Percentiles rank a stretch among this genome's conserved stretches.
These are phyloP conservation scores for Netelia melanura DNA, from an alignment of 2,888 invertebrate species.

Conservation along the genomic window DNA sequence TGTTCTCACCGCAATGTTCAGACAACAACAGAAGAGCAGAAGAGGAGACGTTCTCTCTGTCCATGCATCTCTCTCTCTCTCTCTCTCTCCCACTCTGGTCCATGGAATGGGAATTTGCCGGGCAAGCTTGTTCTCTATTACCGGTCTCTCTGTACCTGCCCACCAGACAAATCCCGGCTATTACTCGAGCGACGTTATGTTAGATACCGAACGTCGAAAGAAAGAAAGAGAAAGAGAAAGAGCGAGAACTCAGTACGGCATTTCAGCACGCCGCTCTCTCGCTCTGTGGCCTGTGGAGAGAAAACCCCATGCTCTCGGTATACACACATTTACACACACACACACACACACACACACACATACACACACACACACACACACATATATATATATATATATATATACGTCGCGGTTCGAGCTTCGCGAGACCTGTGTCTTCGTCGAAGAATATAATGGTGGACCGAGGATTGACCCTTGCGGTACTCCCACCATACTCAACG, in stretches of 20 bases:
- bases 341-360: not conserved
- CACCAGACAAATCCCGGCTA: constrained; percentile 77
- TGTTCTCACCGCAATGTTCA: constrained; percentile 53
- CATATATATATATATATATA: constrained; percentile 6
- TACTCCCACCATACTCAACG: constrained; percentile 81
- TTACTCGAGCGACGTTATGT: constrained; percentile 73
- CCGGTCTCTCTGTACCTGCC: constrained; percentile 74
- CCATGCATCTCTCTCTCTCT: constrained; percentile 30
- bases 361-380: not conserved
- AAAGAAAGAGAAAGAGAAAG: constrained; percentile 29
- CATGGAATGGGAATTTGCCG: constrained; percentile 62
- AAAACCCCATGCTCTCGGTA: constrained; percentile 22
- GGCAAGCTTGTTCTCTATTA: constrained; percentile 70
- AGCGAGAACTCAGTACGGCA: constrained; percentile 45
- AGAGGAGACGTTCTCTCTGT: constrained; percentile 17
- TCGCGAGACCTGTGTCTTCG: constrained; percentile 68
- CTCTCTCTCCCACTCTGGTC: constrained; percentile 27
- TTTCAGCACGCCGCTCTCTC: constrained; percentile 62
- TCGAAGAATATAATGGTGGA: constrained; percentile 80
- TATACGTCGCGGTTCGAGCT: constrained; percentile 22
- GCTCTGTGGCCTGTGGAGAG: constrained; percentile 45
- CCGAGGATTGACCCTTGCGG: constrained; percentile 84
- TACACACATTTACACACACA: not conserved
- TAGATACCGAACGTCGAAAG: constrained; percentile 74
- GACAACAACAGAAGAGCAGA: constrained; percentile 42